Percentiles rank a stretch among this genome's conserved stretches.
phyloP scores from a whole-genome alignment of 2,113 vertebrate genomes.

The Orientallactaga bullata region DNA sequence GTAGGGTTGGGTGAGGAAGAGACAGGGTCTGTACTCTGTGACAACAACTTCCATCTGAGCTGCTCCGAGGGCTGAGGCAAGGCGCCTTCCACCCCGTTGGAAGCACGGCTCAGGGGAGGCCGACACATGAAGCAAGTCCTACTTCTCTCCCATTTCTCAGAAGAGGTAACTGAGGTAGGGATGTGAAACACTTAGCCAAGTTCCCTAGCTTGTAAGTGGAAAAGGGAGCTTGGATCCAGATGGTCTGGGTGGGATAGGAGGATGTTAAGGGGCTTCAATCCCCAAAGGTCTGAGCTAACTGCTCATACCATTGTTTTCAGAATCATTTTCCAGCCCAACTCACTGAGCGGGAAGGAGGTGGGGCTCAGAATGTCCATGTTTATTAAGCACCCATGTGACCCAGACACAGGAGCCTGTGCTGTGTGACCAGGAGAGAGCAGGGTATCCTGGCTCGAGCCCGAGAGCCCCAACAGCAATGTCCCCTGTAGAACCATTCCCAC shows the following conservation, averaged over 20 bases:
- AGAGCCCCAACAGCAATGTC: neutral
- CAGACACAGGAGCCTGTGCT: neutral
- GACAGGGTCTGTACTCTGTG: neutral
- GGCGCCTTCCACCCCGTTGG: no score
- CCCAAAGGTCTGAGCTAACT: neutral
- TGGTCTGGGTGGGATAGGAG: neutral
- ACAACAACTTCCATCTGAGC: neutral
- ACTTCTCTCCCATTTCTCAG: neutral
- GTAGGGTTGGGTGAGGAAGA: neutral
- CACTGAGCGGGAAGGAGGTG: fast-evolving
- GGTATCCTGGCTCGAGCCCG: neutral
- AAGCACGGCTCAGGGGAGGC: neutral
- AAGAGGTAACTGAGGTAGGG: neutral
- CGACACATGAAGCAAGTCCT: no score
- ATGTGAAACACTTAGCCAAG: neutral
- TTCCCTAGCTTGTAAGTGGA: neutral
- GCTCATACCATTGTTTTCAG: neutral
- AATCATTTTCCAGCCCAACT: neutral
- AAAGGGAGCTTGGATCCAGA: neutral
- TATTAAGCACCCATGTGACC: neutral
- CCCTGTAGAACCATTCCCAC: neutral
- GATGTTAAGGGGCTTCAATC: neutral
- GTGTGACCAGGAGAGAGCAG: neutral
- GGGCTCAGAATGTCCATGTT: neutral
- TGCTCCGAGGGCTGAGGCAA: neutral